Evolutionary conservation across 2,113 vertebrate genomes (phyloP).

Genomic region (Pangasianodon gigas): DNA sequence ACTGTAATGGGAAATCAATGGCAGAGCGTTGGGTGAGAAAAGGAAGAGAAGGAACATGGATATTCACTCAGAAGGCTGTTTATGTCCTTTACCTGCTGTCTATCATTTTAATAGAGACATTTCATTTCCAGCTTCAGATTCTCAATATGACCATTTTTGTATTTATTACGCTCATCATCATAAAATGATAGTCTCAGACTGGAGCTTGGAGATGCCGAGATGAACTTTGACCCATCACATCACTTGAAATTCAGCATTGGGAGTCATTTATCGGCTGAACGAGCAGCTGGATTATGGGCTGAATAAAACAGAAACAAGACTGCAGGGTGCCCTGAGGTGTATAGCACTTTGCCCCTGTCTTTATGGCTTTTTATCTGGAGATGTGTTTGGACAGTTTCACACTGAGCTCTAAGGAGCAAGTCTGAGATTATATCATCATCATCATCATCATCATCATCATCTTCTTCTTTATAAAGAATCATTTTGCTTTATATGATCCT

Average conservation of each 20-base stretch:
- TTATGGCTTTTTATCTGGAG: not conserved
- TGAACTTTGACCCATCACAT: not conserved
- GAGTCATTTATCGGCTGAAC: conserved; percentile 22
- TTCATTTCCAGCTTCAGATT: not conserved
- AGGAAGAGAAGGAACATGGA: not conserved
- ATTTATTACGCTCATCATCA: not conserved
- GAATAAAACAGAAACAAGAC: conserved; percentile 9
- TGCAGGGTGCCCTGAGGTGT: not conserved
- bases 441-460: not conserved
- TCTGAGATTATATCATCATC: not conserved
- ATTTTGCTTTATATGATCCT: not conserved
- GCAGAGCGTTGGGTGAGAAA: not conserved
- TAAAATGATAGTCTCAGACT: not conserved
- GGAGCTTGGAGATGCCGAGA: not conserved
- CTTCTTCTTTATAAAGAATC: not conserved
- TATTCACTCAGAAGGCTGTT: not conserved
- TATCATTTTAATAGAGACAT: not conserved
- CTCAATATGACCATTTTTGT: not conserved
- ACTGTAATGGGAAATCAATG: not conserved
- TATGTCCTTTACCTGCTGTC: not conserved
- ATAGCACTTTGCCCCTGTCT: not conserved
- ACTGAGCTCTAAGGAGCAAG: not conserved
- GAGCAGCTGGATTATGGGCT: not conserved
- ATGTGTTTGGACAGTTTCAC: not conserved
- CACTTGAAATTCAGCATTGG: conserved; percentile 18